Evolutionary conservation across 2,888 invertebrate genomes (phyloP), one percentile per base, ranked within the genome.

Genomic region (Acanthacorydalis orientalis): DNA sequence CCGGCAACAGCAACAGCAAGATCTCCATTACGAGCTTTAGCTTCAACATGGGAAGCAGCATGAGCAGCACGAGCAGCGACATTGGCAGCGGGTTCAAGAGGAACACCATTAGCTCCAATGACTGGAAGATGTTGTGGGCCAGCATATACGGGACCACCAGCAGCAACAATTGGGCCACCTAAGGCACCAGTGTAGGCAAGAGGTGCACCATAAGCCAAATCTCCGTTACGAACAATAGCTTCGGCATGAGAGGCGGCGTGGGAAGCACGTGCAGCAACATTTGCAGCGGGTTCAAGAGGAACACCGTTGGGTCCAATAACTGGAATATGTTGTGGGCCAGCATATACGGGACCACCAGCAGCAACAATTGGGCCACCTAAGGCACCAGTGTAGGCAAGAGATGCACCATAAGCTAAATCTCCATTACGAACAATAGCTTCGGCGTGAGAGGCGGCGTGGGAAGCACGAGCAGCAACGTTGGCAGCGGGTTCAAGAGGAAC

Each of bases 401-500:
- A 31, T 9, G 23, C 34, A 10, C 8, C 1, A 14, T 37, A 37
- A 37, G 37, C 37, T 37, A 37, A n/a, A 63, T 70, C 70, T 12
- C 70, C 70, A 44, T 70, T 70, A 57, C 71, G 71, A 51, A 70
- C 71, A 50, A 70, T 69, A 45, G 70, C 71, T 4, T 70, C 70
- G 59, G 39, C 43, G 11, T 42, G 42, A 32, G 47, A 32, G 2
- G 47, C 42, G 11, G 47, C 47, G 35, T 41, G 43, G 15, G 42
- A 31, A 42, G 39, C 38, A 45, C 45, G 39, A 33, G 49, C 45
- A 31, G 47, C 47, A 34, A 47, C 47, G 42, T 48, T 48, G 10
- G 41, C 49, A 43, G 46, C 39, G 31, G 39, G 41, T 47, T 47
- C 47, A 8, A 43, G 31, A 44, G 48, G 48, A 32, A 48, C 44